Base-by-base conservation (phyloP, 2,888 invertebrate genomes). In the Listrodromus nycthemerus region DNA sequence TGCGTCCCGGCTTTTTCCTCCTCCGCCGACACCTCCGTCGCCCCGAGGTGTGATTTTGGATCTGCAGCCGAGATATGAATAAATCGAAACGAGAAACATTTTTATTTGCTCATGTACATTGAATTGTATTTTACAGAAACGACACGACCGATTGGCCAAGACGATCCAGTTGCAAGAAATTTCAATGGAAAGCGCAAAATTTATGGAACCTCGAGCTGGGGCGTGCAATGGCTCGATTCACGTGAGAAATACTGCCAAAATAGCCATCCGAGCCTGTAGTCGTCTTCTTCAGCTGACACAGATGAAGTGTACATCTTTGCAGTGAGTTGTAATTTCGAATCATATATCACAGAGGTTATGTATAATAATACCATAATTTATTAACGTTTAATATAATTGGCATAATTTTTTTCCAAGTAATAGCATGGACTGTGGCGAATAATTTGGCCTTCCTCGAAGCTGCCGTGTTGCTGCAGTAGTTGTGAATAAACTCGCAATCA, bases 1-100 rank as follows among this genome's bases (percentile, higher is more conserved):
- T 55, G 52, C 74, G 77, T 74, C 78, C 61, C 63, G 50, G 80
- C 78, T 84, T 84, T 84, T 84, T 84, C 77, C 84, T 78, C 81
- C 78, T 78, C 74, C 80, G 52, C 76, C 61, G 24, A 69, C 80
- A 48, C 67, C 67, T 70, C 58, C 78, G 71, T 74, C 65, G 61
- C 33, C 66, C 67, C 70, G 77, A 81, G 77, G 81, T 81, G 83
- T 84, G 80, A 84, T 77, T 84, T 84, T n/a, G 71, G 58, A 48
- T 73, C 61, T 27, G 63, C 33, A 30, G 30, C 41, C 70, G 58
- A 69, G 61, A 67, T 67, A 82, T 52, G 66, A 67, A 66, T 78
- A 52, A 30, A n/a, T 30, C 24, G 7, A 19, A 61, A 30, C 61
- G 61, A 33, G 30, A n/a, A n/a, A 61, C 33, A 30, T 61, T 61